Evolutionary conservation across 1,140 invertebrate genomes (phyloP), one percentile per base, ranked within the genome.

Genomic region (Trigoniulus corallinus): DNA sequence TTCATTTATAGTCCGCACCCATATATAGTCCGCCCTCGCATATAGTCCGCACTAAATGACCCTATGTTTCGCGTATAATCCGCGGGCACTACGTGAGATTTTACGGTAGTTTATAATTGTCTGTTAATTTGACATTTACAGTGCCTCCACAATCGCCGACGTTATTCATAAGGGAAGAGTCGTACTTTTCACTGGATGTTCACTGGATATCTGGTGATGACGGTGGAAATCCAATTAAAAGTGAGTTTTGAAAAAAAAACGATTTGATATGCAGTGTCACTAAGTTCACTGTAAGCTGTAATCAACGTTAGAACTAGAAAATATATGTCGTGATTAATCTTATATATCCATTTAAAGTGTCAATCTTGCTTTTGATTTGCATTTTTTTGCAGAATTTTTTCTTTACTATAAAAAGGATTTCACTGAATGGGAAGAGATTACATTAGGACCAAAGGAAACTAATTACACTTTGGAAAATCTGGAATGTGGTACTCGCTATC

Each of bases 361-460:
- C n/a, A 39, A n/a, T n/a, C 10, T 39, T 39, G 10, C 10, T 39
- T n/a, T 47, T 22, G 7, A 47, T 13, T 13, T 47, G 29, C 7
- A 10, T 25, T 23, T 25, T 20, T 47, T 7, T 24, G 15, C 20
- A 47, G 47, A 24, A 3, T 88, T 88, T 63, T 88, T 84, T 18
- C 76, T 92, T 53, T 82, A 88, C 61, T 92, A 88, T 69, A 91
- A 92, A 65, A 84, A 81, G 23, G 88, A 91, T 68, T 91, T 88
- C 61, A 86, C 86, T 23, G 86, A 92, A 60, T 89, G 85, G 86
- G 84, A 88, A 47, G 59, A 61, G 29, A 40, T 50, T 4, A 13
- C 40, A 7, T 24, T 49, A 10, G 3, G 3, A 7, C 3, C 3
- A 3, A 27, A 20, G 7, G 7, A 10, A 21, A 3, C 4, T 15